phyloP scores from a whole-genome alignment of 1,140 invertebrate genomes.

The Papilio polytes region DNA sequence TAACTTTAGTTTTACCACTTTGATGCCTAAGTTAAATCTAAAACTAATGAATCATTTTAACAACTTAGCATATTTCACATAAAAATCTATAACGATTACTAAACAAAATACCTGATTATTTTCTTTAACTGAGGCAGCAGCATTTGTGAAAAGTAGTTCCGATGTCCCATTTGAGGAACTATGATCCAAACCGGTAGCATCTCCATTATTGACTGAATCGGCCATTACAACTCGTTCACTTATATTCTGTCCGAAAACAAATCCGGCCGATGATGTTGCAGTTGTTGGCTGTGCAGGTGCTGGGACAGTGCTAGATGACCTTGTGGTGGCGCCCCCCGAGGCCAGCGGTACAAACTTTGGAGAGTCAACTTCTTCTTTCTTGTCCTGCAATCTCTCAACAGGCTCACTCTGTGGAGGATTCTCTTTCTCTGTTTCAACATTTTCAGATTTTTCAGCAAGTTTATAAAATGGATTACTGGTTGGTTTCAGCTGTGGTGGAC shows the following conservation, averaged over 20 bases:
- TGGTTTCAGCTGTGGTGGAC: conserved; percentile 76
- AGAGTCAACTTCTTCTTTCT: conserved; percentile 60
- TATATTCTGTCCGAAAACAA: conserved; percentile 97
- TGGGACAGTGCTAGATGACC: conserved; percentile 65
- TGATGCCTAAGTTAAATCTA: too few species aligned
- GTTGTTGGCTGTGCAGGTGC: conserved; percentile 62
- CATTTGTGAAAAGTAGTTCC: conserved; percentile 85
- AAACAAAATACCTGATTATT: conserved; percentile 61
- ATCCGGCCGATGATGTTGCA: conserved; percentile 83
- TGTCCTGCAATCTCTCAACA: conserved; percentile 64
- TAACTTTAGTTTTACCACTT: too few species aligned
- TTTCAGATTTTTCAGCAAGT: conserved; percentile 55
- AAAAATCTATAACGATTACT: too few species aligned
- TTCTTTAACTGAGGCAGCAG: conserved; percentile 79
- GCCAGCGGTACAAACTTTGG: conserved; percentile 82
- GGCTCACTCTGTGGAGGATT: conserved; percentile 55
- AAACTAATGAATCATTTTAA: too few species aligned
- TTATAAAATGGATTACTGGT: conserved; percentile 72
- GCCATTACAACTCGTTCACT: conserved; percentile 90
- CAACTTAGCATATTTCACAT: too few species aligned
- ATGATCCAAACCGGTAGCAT: conserved; percentile 70
- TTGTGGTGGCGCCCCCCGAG: conserved; percentile 65
- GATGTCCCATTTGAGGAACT: conserved; percentile 84
- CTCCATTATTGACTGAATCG: conserved; percentile 70
- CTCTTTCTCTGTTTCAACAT: conserved; percentile 46